phyloP scores from a whole-genome alignment of 2,797 vertebrate species.

The Trichosurus vulpecula region DNA sequence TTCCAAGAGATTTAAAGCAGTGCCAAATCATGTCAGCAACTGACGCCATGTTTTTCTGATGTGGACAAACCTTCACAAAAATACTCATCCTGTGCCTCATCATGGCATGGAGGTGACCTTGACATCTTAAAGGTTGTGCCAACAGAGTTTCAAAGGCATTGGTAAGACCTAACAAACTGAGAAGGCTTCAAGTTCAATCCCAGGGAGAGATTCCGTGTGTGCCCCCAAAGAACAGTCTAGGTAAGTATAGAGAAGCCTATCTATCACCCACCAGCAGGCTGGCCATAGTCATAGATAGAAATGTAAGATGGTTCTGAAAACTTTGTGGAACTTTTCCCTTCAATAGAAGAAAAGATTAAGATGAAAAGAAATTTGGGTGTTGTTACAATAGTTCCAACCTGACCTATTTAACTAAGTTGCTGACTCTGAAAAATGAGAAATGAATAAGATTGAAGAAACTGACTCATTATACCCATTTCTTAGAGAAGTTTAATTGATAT shows the following conservation, averaged over 20 bases:
- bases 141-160: background rate
- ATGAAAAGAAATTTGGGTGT: background rate
- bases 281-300: background rate
- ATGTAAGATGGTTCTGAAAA: background rate
- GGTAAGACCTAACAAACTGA: background rate
- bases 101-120: background rate
- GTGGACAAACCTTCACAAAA: slow-evolving; percentile 70
- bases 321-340: background rate
- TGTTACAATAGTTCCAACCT: background rate
- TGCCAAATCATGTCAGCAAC: slow-evolving; percentile 59
- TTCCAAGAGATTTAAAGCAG: slow-evolving; percentile 36
- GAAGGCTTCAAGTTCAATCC: background rate
- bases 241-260: background rate
- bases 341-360: background rate
- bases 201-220: background rate
- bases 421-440: background rate
- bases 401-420: background rate
- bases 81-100: background rate
- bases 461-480: background rate
- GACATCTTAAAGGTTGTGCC: background rate
- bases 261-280: background rate
- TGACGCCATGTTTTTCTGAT: slow-evolving; percentile 63
- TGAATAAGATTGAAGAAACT: background rate
- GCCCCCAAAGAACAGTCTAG: background rate
- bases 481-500: background rate